Evolutionary conservation across 2,888 invertebrate species (phyloP), one percentile per base, ranked within the genome.

Genomic region (Orthosia incerta): DNA sequence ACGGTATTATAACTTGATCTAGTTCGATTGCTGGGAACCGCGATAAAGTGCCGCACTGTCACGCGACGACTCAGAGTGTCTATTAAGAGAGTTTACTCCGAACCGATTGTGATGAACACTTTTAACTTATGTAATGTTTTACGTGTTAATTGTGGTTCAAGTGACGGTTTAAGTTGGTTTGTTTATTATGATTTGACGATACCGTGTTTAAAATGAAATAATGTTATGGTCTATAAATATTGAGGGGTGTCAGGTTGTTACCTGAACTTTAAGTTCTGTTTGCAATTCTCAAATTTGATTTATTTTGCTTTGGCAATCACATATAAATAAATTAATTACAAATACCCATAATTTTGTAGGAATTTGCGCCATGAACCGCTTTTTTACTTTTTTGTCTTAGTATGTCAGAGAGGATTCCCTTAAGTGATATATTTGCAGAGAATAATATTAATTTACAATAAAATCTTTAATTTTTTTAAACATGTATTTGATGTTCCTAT

Each of bases 21-120:
- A 87, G 75, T 88, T 89, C 82, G 81, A 87, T 86, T 79, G 86
- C 86, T 90, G 92, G 88, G 90, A 92, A 89, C 86, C 80, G 80
- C 84, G 82, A 85, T 87, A 82, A 87, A 84, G 84, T 80, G 78
- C 70, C 57, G 76, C 55, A 67, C 62, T 85, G 88, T 89, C 92
- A 91, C 91, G 92, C 90, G 86, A 91, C 74, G 76, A 31, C 70
- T 70, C 61, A 61, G 70, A 74, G 66, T 76, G 72, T 69, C 74
- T 87, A 77, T 79, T 82, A 84, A 63, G 70, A 75, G 57, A 82
- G 62, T 69, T 76, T 77, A 76, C 76, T 77, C 50, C 65, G 77
- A 86, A 86, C 72, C 70, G 67, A 72, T 80, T 79, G 65, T 76
- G 71, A 83, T 80, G 64, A 87, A 78, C 80, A 79, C 70, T 71